Evolutionary conservation across 2,888 invertebrate species (phyloP).

Genomic region (Synergus itoensis): DNA sequence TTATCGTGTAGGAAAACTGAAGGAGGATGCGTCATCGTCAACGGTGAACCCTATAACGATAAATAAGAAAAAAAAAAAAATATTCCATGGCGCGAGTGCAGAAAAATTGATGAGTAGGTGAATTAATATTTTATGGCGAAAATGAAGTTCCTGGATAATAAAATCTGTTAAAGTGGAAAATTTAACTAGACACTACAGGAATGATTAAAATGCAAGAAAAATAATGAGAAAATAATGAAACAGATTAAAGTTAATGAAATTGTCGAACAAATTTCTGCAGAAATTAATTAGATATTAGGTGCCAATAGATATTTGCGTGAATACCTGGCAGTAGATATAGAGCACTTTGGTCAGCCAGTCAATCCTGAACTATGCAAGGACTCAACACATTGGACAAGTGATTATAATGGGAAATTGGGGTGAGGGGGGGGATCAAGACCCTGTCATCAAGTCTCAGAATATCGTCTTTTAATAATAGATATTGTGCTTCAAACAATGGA

Average conservation of each 20-base stretch:
- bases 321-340: constrained; percentile 24
- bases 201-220: not conserved
- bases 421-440: not conserved
- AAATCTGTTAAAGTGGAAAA: constrained; percentile 18
- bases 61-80: constrained; percentile 21
- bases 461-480: constrained; percentile 24
- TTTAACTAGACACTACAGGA: not conserved
- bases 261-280: not conserved
- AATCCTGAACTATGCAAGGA: constrained; percentile 28
- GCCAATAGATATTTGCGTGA: not conserved
- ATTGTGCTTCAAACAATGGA: not conserved
- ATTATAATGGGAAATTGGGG: not conserved
- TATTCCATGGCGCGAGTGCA: not conserved
- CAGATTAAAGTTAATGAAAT: not conserved
- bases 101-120: constrained; percentile 24
- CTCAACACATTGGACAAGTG: constrained; percentile 18
- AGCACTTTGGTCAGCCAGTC: constrained; percentile 26
- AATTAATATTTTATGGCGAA: constrained; percentile 3
- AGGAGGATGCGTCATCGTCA: constrained; percentile 13
- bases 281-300: not conserved
- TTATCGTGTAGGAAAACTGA: constrained; percentile 16
- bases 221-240: not conserved
- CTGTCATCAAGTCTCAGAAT: constrained; percentile 10
- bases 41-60: constrained; percentile 25
- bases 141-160: not conserved